Evolutionary conservation across 2,888 invertebrate species (phyloP).

Genomic region (Amorpha juglandis): DNA sequence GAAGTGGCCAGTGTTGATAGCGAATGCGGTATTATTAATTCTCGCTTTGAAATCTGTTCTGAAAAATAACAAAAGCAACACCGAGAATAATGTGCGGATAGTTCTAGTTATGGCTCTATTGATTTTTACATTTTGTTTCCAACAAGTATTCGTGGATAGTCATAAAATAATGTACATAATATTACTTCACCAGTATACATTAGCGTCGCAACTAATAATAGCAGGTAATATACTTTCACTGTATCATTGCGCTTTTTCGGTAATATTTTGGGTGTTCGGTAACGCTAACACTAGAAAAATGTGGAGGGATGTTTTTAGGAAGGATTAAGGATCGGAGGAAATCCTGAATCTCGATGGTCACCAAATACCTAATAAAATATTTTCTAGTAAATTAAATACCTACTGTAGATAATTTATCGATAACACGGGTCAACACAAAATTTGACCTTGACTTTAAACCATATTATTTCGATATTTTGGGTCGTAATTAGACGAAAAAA

Average conservation of each 20-base stretch:
- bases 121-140: slow-evolving; percentile 68
- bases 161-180: slow-evolving; percentile 55
- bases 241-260: slow-evolving; percentile 68
- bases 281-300: slow-evolving; percentile 65
- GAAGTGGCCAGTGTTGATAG: slow-evolving; percentile 68
- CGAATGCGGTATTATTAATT: slow-evolving; percentile 60
- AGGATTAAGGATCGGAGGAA: neutral
- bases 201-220: slow-evolving; percentile 36
- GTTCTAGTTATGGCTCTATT: slow-evolving; percentile 62
- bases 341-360: neutral
- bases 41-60: slow-evolving; percentile 58
- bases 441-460: too few species aligned
- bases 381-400: neutral
- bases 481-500: too few species aligned
- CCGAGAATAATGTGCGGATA: slow-evolving; percentile 54
- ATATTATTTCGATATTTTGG: too few species aligned
- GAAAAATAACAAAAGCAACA: slow-evolving; percentile 51
- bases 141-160: slow-evolving; percentile 62
- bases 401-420: too few species aligned
- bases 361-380: neutral
- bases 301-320: slow-evolving; percentile 47
- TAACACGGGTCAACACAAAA: too few species aligned
- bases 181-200: slow-evolving; percentile 32
- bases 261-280: slow-evolving; percentile 72
- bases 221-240: slow-evolving; percentile 52